Evolutionary conservation across 2,113 vertebrate genomes (phyloP).

Genomic region (Vireo altiloquus): DNA sequence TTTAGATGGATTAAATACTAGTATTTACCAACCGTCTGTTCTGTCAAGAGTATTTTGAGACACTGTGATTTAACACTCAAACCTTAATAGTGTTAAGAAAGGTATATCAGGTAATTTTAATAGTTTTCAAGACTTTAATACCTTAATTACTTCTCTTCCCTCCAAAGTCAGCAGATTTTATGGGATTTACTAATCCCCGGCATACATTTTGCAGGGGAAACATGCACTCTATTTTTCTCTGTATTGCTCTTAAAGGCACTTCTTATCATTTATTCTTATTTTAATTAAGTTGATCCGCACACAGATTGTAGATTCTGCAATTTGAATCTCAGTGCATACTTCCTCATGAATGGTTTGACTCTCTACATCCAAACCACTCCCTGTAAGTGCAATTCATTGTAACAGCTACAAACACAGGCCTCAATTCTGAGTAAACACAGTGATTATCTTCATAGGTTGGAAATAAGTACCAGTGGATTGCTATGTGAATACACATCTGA

Average conservation of each 20-base stretch:
- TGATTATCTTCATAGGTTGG: background rate
- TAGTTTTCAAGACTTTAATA: background rate
- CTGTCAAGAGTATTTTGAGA: background rate
- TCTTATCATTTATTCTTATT: background rate
- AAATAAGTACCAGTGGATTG: background rate
- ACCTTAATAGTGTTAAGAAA: background rate
- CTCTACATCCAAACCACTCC: background rate
- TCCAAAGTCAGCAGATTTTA: background rate
- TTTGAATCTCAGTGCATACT: background rate
- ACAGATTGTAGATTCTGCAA: background rate
- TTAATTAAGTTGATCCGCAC: background rate
- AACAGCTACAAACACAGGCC: background rate
- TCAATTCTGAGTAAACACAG: background rate
- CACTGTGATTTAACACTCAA: background rate
- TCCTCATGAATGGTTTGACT: background rate
- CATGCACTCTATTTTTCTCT: background rate
- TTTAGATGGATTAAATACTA: background rate
- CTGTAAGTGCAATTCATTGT: background rate
- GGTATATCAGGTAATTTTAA: background rate
- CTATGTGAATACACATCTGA: background rate
- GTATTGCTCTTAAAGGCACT: background rate
- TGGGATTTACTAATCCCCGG: background rate
- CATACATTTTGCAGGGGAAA: background rate
- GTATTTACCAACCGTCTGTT: background rate
- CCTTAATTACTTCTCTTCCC: background rate